phyloP scores from a whole-genome alignment of 2,113 vertebrate genomes.

The Gymnorhina tibicen region DNA sequence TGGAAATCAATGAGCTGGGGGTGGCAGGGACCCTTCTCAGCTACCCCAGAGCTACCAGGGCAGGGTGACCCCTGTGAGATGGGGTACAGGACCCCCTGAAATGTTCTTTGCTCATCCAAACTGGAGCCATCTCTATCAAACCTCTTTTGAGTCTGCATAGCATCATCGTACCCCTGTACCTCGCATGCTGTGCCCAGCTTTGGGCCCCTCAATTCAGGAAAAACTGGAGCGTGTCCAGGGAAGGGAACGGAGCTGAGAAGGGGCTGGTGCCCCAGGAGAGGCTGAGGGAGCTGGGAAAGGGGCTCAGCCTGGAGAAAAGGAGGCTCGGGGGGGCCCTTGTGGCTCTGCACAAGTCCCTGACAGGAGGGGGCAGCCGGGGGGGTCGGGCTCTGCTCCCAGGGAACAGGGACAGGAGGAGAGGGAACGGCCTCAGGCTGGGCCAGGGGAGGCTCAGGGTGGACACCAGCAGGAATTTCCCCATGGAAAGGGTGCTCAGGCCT shows the following conservation, averaged over 20 bases:
- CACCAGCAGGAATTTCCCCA: accelerated
- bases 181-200: not conserved
- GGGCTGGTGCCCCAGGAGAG: not conserved
- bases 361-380: not conserved
- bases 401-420: not conserved
- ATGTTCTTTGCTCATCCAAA: not conserved
- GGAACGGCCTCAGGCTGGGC: not conserved
- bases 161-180: accelerated
- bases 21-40: not conserved
- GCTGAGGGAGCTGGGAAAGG: not conserved
- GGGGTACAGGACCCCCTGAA: not conserved
- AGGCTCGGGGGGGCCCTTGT: not conserved
- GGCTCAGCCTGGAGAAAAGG: not conserved
- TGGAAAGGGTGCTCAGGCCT: accelerated
- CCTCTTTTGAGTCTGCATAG: not conserved
- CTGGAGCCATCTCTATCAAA: not conserved
- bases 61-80: not conserved
- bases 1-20: accelerated
- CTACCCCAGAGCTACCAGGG: not conserved
- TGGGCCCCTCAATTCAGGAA: not conserved
- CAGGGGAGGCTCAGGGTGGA: not conserved
- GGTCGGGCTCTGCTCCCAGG: not conserved
- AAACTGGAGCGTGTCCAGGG: not conserved
- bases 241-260: accelerated
- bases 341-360: not conserved